Base-by-base conservation (phyloP, 2,113 vertebrate genomes). In the Ophthalmolycus amberensis region DNA sequence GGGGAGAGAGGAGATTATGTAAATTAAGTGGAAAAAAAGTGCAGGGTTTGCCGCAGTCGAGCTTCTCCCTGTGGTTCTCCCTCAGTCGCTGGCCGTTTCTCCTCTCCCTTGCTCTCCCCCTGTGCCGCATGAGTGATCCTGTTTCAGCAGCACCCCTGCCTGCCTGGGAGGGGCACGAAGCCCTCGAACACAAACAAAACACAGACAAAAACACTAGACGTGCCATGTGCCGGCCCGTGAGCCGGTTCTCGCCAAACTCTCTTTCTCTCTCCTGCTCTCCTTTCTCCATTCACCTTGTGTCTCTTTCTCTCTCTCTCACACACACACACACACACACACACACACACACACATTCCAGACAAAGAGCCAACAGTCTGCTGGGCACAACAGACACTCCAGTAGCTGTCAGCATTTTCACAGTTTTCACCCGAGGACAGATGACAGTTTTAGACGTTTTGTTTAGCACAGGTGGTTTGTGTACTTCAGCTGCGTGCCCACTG, bases 71-170 rank as follows among this genome's bases (percentile, higher is more conserved):
- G 85, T 84, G 83, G 87, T 84, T 88, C 75, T 83, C 75, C 79
- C 78, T 87, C 34, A 0, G 69, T 42, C 6, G 29, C 60, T 82
- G 37, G 66, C 59, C 59, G 81, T 74, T 75, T 74, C 60, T 76
- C 66, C 40, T 71, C 79, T 75, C 80, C 46, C 37, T 69, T 64
- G 22, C 64, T 79, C 73, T 71, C 63, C 75, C 70, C 62, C 50
- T 4, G 75, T 90, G 81, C 79, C 77, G 83, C 90, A 86, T 93
- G 89, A 92, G 85, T 88, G 87, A 91, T 92, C 87, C 83, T 88
- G 86, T 93, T 87, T 85, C 89, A 87, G 88, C 73, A 73, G 89
- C 85, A 80, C 79, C 86, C 79, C 85, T 80, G 82, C 64, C 84
- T 82, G 82, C 79, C 83, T 85, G 80, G 65, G 89, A 85, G 84